phyloP scores from a whole-genome alignment of 2,888 invertebrate species.

The Pollenia labialis region DNA sequence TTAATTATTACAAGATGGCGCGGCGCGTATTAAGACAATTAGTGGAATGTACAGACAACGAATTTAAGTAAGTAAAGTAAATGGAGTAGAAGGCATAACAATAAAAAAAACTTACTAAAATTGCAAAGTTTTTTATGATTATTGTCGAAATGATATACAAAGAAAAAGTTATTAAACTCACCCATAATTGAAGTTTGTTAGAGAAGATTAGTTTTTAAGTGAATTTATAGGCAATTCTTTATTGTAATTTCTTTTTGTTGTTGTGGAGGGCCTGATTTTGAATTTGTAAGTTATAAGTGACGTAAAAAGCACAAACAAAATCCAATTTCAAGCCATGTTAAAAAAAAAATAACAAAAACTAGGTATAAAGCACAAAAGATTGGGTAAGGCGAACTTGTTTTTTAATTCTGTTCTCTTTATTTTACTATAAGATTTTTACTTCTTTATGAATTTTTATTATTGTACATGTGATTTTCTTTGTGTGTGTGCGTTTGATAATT shows the following conservation, averaged over 20 bases:
- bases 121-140: not conserved
- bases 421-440: conserved; percentile 40
- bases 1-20: conserved; percentile 73
- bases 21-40: conserved; percentile 46
- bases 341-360: conserved; percentile 20
- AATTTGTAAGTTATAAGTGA: conserved; percentile 24
- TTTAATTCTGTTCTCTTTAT: conserved; percentile 45
- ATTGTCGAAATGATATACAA: not conserved
- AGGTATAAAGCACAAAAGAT: conserved; percentile 35
- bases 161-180: conserved; percentile 38
- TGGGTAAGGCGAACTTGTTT: conserved; percentile 58
- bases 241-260: conserved; percentile 11
- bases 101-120: conserved; percentile 24
- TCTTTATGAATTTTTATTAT: conserved; percentile 25
- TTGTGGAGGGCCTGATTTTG: conserved; percentile 17
- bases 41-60: conserved; percentile 35
- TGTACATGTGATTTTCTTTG: not conserved
- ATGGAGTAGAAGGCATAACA: conserved; percentile 9
- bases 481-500: conserved; percentile 33
- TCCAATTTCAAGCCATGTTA: conserved; percentile 44
- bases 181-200: conserved; percentile 38
- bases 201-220: not conserved
- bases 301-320: conserved; percentile 25
- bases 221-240: not conserved
- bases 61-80: not conserved